phyloP scores from a whole-genome alignment of 2,113 vertebrate species.

The Sinocyclocheilus anophthalmus region DNA sequence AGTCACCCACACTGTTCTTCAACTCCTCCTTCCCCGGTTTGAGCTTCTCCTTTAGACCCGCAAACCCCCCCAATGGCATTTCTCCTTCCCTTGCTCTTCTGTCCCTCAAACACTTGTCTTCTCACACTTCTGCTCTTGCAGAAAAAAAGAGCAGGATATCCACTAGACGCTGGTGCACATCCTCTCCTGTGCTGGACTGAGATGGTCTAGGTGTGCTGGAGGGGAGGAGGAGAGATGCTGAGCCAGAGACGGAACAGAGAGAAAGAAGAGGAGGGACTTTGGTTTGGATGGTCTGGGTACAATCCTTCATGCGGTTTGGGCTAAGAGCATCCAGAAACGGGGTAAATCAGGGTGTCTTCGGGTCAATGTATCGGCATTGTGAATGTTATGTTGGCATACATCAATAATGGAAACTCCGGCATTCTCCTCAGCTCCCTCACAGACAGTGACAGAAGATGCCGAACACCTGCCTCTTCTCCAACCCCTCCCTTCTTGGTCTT shows the following conservation, averaged over 20 bases:
- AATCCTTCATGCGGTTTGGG: conserved; percentile 11
- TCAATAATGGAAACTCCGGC: background rate
- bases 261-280: conserved; percentile 49
- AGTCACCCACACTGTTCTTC: conserved; percentile 85
- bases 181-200: conserved; percentile 53
- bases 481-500: background rate
- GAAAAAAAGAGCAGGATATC: conserved; percentile 49
- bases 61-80: conserved; percentile 90
- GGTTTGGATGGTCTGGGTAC: conserved; percentile 27
- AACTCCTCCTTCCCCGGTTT: conserved; percentile 89
- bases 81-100: conserved; percentile 55
- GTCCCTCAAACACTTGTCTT: conserved; percentile 45
- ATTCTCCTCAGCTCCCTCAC: background rate
- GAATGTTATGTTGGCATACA: background rate
- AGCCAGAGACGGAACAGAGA: conserved; percentile 1
- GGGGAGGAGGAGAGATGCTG: conserved; percentile 50
- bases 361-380: conserved; percentile 20
- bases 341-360: background rate
- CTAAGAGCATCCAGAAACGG: conserved; percentile 9
- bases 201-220: conserved; percentile 38
- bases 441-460: conserved; percentile 13
- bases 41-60: conserved; percentile 84
- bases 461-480: conserved; percentile 7
- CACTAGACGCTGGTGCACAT: conserved; percentile 69
- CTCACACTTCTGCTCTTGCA: conserved; percentile 50